These are phyloP conservation scores for Agonopterix arenella DNA, from an alignment of 2,888 invertebrate species.

Conservation along the genomic window DNA sequence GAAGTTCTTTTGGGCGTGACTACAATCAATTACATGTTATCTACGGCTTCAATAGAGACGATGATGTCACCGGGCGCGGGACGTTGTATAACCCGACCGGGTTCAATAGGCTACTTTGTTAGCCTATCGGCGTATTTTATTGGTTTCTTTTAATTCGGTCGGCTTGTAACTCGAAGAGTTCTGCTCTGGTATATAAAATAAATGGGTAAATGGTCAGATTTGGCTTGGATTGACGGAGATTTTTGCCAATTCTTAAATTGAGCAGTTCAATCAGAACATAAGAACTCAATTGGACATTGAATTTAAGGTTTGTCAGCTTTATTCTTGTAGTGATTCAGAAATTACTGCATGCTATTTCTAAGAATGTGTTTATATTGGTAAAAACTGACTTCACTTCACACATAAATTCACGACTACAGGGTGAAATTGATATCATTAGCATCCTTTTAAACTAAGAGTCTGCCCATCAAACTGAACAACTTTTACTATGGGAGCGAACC, in stretches of 20 bases:
- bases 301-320: too few relatives aligned
- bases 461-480: too few relatives aligned
- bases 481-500: too few relatives aligned
- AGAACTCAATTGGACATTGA: background rate
- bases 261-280: background rate
- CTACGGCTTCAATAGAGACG: slow-evolving; percentile 45
- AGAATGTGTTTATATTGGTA: too few relatives aligned
- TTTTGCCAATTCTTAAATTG: background rate
- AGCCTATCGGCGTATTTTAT: slow-evolving; percentile 2
- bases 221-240: background rate
- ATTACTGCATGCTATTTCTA: too few relatives aligned
- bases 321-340: too few relatives aligned
- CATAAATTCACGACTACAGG: too few relatives aligned
- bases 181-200: background rate
- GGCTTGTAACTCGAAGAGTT: slow-evolving; percentile 4
- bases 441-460: too few relatives aligned
- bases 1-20: slow-evolving; percentile 52
- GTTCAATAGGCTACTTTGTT: slow-evolving; percentile 11
- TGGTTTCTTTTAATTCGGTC: slow-evolving; percentile 12
- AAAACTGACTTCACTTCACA: too few relatives aligned
- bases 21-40: slow-evolving; percentile 55
- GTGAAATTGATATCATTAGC: too few relatives aligned
- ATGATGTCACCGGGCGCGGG: slow-evolving; percentile 58
- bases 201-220: slow-evolving; percentile 1
- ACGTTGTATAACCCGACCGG: slow-evolving; percentile 43